A percentile compares a stretch with the other conserved stretches of the same genome.
These are phyloP conservation scores for Gerris lacustris DNA, from an alignment of 2,888 invertebrate species.

Conservation along the genomic window DNA sequence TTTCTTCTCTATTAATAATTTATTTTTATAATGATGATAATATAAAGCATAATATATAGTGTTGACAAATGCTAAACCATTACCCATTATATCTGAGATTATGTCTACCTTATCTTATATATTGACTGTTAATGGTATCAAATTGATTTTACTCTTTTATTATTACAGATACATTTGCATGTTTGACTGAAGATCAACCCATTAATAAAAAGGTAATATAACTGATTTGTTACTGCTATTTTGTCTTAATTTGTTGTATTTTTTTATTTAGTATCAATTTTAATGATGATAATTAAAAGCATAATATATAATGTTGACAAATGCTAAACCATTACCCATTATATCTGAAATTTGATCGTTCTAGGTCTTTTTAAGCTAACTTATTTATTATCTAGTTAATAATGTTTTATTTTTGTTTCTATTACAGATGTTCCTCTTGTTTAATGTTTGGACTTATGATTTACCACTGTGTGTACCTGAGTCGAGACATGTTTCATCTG, in stretches of 20 bases:
- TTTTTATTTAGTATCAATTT: neutral
- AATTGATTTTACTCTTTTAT: too few species aligned
- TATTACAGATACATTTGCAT: neutral
- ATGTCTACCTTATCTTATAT: too few species aligned
- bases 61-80: neutral
- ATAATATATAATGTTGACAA: neutral
- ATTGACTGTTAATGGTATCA: too few species aligned
- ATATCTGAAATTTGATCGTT: neutral
- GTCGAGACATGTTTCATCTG: too few species aligned
- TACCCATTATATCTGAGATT: neutral
- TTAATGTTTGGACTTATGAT: too few species aligned
- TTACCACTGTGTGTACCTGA: too few species aligned
- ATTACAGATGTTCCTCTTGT: too few species aligned
- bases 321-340: conserved; percentile 3
- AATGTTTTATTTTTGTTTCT: too few species aligned
- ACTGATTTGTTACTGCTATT: neutral
- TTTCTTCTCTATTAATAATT: neutral
- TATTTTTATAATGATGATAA: neutral
- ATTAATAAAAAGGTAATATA: neutral
- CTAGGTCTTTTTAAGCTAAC: too few species aligned
- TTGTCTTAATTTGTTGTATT: neutral
- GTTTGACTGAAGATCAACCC: neutral
- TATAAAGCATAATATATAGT: neutral
- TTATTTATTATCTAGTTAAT: too few species aligned
- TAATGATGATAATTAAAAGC: neutral